A percentile compares a stretch with the other conserved stretches of the same genome.
Evolutionary conservation across 2,797 vertebrate species (phyloP).

Genomic region (Crax fasciolata): DNA sequence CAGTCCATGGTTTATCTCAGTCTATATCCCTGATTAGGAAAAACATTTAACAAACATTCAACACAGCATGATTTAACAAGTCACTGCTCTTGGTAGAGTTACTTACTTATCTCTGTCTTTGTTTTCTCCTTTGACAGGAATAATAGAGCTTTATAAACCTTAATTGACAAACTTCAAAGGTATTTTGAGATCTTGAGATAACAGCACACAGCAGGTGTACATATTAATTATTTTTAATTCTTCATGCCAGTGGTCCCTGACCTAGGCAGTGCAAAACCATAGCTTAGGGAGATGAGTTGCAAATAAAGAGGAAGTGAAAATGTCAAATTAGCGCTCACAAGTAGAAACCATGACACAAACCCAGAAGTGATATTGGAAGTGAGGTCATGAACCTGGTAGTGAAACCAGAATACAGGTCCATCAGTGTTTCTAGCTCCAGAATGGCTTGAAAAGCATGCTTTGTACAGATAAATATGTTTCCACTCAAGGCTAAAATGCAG

Average conservation of each 20-base stretch:
- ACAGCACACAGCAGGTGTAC: neutral
- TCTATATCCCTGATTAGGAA: neutral
- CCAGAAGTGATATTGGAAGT: neutral
- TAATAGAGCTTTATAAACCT: neutral
- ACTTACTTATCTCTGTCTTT: neutral
- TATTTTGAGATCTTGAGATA: neutral
- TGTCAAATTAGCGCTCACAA: neutral
- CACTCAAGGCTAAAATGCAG: slow-evolving; percentile 28
- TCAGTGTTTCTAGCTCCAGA: neutral
- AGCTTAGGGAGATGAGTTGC: neutral
- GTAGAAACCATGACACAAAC: neutral
- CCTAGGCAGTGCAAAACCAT: neutral
- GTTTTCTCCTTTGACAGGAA: neutral
- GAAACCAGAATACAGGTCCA: slow-evolving; percentile 5
- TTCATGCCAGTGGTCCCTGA: neutral
- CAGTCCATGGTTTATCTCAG: neutral
- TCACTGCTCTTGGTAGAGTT: neutral
- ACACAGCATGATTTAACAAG: neutral
- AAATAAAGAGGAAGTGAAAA: neutral
- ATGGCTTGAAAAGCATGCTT: neutral
- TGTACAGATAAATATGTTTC: slow-evolving; percentile 41
- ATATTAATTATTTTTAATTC: neutral
- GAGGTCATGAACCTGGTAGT: neutral
- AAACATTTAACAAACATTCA: neutral
- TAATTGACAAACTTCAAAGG: neutral